Percentiles rank a stretch among this genome's conserved stretches.
These are phyloP conservation scores for Propithecus perrieri DNA, from an alignment of 2,797 vertebrate genomes.

Conservation along the genomic window DNA sequence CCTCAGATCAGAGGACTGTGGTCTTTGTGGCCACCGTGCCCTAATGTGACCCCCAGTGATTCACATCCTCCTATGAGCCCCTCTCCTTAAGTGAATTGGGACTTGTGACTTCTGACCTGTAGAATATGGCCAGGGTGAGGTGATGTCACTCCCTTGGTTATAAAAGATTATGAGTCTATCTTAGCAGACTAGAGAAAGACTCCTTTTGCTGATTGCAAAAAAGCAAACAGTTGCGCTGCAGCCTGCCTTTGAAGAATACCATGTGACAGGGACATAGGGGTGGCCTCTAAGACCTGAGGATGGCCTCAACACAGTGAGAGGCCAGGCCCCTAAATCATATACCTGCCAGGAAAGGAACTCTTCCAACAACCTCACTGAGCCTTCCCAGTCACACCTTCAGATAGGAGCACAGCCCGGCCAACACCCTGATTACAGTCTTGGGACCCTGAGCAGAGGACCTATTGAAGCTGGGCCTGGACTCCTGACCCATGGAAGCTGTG, in stretches of 20 bases:
- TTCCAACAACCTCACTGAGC: background rate
- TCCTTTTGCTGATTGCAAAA: background rate
- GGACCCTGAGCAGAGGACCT: background rate
- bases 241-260: background rate
- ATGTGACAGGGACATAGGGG: background rate
- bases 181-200: background rate
- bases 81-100: background rate
- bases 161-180: background rate
- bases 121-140: background rate
- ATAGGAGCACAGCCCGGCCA: background rate
- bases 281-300: background rate
- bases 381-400: background rate
- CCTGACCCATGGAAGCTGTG: background rate
- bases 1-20: background rate
- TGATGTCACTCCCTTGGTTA: background rate
- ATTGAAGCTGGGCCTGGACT: too few relatives aligned
- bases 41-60: too few relatives aligned
- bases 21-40: background rate
- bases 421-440: background rate
- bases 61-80: background rate
- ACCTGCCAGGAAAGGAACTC: background rate
- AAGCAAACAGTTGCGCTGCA: background rate
- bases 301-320: background rate
- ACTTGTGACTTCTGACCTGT: background rate
- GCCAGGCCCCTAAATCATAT: background rate